Evolutionary conservation across 1,140 invertebrate genomes (phyloP).

Genomic region (Wasmannia auropunctata): DNA sequence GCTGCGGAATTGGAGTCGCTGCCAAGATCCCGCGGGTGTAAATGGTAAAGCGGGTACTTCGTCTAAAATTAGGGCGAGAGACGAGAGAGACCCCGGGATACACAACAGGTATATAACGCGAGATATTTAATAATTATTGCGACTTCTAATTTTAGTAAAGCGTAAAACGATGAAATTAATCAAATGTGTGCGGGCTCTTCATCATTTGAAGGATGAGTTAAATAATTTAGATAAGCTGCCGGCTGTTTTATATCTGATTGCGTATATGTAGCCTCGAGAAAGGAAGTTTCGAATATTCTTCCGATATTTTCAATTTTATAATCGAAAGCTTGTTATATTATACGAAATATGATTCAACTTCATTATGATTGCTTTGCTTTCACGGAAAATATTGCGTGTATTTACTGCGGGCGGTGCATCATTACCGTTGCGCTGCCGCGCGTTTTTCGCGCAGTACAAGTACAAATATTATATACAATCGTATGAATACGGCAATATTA

Average conservation of each 20-base stretch:
- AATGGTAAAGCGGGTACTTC: not conserved
- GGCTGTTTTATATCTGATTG: not conserved
- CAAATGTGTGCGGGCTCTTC: not conserved
- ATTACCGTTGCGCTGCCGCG: conserved; percentile 1
- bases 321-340: not conserved
- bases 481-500: conserved; percentile 21
- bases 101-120: not conserved
- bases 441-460: not conserved
- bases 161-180: not conserved
- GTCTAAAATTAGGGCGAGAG: conserved; percentile 4
- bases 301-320: not conserved
- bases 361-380: not conserved
- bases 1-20: conserved; percentile 6
- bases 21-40: conserved; percentile 32
- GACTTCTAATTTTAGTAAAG: not conserved
- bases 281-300: not conserved
- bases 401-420: not conserved
- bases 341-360: conserved; percentile 18
- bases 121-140: not conserved
- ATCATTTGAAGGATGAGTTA: not conserved
- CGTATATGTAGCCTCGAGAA: not conserved
- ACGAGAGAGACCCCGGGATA: not conserved
- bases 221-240: not conserved
- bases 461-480: conserved; percentile 39
- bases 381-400: not conserved